Base-by-base conservation (phyloP, 2,113 vertebrate genomes). In the Bothrops jararaca region DNA sequence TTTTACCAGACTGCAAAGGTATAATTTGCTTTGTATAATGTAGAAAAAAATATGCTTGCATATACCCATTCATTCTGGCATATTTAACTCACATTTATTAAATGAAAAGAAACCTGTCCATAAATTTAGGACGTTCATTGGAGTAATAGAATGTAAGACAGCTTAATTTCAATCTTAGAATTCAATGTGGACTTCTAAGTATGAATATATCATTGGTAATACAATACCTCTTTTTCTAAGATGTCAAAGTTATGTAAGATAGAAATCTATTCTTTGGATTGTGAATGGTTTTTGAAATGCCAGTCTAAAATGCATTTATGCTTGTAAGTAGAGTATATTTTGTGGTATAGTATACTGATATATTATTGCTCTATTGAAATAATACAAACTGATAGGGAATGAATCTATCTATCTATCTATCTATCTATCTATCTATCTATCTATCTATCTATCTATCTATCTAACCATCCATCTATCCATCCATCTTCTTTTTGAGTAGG, bases 401-500 rank as follows among this genome's bases (percentile, higher is more conserved):
- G 3, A 29, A 22, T 24, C 56, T 24, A 8, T 24, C 57, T 57
- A 22, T 23, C 56, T 23, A 22, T 23, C 56, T 24, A 5, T 23
- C 56, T 24, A 20, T 24, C 56, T 23, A 20, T 2, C 56, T 23
- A 2, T 57, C 56, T 23, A 1, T 23, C 56, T 13, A 53, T 53
- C 11, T 13, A 3, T 13, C 52, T 52, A 52, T 53, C 50, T 45
- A 45, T 45, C 53, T 20, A 54, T 18, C 53, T 20, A 54, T 20
- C 54, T 20, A 56, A 3, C 52, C 12, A 58, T 58, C 57, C 22
- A 64, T 64, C 58, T 12, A 26, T 60, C 58, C 24, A 12, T 64
- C 58, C 11, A 64, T 64, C 60, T 12, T 64, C 29, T 50, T 86
- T 57, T 89, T 94, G 1, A 91, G 94, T 85, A 93, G 52, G 54